A percentile compares a stretch with the other conserved stretches of the same genome.
These are phyloP conservation scores for Blastobasis lacticolella DNA, from an alignment of 2,888 invertebrate genomes.

Conservation along the genomic window DNA sequence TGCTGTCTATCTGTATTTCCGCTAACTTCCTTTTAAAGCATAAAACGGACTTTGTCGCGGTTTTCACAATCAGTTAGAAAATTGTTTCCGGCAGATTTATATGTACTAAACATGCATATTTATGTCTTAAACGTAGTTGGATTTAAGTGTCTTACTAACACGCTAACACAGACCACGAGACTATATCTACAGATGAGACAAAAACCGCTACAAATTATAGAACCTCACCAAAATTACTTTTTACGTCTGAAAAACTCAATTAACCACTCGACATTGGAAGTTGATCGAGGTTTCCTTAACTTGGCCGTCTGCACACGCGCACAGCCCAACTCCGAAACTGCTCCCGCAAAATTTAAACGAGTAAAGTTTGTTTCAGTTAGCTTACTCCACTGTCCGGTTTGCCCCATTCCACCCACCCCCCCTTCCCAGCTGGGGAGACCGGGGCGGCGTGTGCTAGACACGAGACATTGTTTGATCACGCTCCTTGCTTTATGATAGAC, in stretches of 20 bases:
- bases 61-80: too few relatives aligned
- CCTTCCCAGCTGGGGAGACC: slow-evolving; percentile 4
- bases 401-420: slow-evolving; percentile 21
- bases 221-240: background rate
- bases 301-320: slow-evolving; percentile 53
- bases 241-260: slow-evolving; percentile 40
- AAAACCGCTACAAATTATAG: background rate
- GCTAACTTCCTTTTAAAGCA: too few relatives aligned
- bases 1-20: too few relatives aligned
- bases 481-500: slow-evolving; percentile 36
- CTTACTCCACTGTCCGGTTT: slow-evolving; percentile 57
- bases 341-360: slow-evolving; percentile 71
- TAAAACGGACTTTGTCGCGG: too few relatives aligned
- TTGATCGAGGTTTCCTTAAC: slow-evolving; percentile 44
- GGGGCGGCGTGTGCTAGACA: slow-evolving; percentile 39
- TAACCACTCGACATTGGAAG: slow-evolving; percentile 43
- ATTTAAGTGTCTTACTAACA: too few relatives aligned
- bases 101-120: too few relatives aligned
- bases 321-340: slow-evolving; percentile 48
- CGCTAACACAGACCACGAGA: too few relatives aligned
- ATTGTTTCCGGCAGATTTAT: too few relatives aligned
- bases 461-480: slow-evolving; percentile 43
- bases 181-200: too few relatives aligned
- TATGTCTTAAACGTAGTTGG: too few relatives aligned
- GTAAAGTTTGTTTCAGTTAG: slow-evolving; percentile 68